Evolutionary conservation across 2,797 vertebrate species (phyloP).

Genomic region (Tangara arthus): DNA sequence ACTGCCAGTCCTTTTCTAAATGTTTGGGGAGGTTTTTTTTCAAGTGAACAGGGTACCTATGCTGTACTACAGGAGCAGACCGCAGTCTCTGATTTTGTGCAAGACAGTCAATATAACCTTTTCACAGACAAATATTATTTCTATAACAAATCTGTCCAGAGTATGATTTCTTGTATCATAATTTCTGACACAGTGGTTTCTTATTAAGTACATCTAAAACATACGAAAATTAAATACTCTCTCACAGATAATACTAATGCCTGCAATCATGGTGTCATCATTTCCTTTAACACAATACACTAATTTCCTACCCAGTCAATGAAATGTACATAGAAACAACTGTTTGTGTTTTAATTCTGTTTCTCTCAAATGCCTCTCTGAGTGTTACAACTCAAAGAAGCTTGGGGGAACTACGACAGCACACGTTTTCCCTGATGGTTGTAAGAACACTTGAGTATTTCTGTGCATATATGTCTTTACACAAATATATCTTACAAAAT

Average conservation of each 20-base stretch:
- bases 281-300: neutral
- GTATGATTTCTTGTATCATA: neutral
- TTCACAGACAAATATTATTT: neutral
- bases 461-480: neutral
- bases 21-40: neutral
- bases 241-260: neutral
- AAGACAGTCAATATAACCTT: neutral
- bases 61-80: neutral
- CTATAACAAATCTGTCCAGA: neutral
- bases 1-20: neutral
- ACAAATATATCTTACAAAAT: neutral
- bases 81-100: neutral
- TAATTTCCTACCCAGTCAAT: neutral
- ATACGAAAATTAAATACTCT: neutral
- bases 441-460: neutral
- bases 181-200: neutral
- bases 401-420: neutral
- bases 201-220: neutral
- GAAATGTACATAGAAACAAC: neutral
- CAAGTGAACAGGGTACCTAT: neutral
- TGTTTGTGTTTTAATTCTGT: neutral
- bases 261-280: neutral
- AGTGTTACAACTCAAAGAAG: neutral
- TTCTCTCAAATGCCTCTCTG: neutral
- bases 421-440: neutral